Base-by-base conservation (phyloP, 1,140 invertebrate species). In the Gonatopus flavifemur region DNA sequence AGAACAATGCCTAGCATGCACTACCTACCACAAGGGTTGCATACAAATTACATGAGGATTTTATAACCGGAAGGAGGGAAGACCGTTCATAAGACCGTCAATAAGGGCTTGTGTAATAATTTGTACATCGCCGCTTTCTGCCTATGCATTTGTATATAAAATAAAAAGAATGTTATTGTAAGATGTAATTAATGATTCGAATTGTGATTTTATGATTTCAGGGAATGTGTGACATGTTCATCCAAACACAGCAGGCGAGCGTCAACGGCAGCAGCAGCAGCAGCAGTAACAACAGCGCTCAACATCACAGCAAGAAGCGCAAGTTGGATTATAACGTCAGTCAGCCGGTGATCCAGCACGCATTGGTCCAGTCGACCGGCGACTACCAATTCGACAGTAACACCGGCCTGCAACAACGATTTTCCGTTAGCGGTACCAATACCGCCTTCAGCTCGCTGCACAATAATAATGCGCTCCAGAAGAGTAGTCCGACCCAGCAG, bases 181-280 rank as follows among this genome's bases (percentile, higher is more conserved):
- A n/a, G n/a, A 28, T 7, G 12, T 28, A 28, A 28, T 28, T 28
- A 28, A 28, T 12, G 25, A 6, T 6, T 28, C 25, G 6, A 28
- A 28, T 28, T 7, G 12, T n/a, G n/a, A n/a, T 19, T 47, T 60
- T 57, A 1, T 22, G 20, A 36, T 80, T 81, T 12, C 66, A 85
- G 83, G 82, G 83, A 84, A 82, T 83, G 83, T 83, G 79, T 84
- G 84, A 85, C 83, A 86, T 85, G 84, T 86, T 84, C 82, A 84
- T 85, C 82, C 82, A 82, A 82, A 82, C 81, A 76, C 82, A 83
- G 67, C 82, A 82, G 69, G 76, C 80, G 76, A 81, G 75, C 69
- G 80, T 79, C 76, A 78, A 78, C 73, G 81, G 77, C 77, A 79
- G 74, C 76, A 79, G 70, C 74, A 79, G 69, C 68, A 78, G 70